Base-by-base conservation (phyloP, 2,888 invertebrate genomes). In the Adela reaumurella region DNA sequence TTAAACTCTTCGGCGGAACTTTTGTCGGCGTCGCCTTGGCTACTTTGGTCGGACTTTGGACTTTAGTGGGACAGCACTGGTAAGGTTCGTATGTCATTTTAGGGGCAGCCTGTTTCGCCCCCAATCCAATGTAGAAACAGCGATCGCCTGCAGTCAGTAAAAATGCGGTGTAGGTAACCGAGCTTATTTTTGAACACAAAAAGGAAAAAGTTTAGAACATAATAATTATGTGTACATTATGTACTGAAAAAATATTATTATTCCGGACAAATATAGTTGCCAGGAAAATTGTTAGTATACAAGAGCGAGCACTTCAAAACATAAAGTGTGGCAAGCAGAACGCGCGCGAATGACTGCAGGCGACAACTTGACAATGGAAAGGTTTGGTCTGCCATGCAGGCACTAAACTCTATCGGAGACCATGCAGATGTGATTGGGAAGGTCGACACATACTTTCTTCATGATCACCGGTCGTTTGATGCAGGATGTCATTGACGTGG, bases 41-140 rank as follows among this genome's bases (percentile, higher is more conserved):
- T 73, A 89, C 84, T 84, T 89, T 90, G 62, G 88, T 88, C 67
- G 86, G 84, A 71, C 85, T 87, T 70, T 84, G 84, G 73, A 88
- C 85, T 84, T 89, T 89, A 74, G 88, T 88, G 74, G 92, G 92
- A 84, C 92, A 93, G 87, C 92, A 92, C 83, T 92, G 92, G 86
- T 90, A 93, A 71, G 92, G 90, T 86, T 89, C 89, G 82, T 89
- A 91, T 78, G 89, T 85, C 79, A 83, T 81, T 79, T 84, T 84
- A 74, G 87, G 86, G 74, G 86, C 82, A 68, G 84, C 84, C 76
- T 82, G 84, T 83, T 89, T 89, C 82, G 90, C 90, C 82, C 91
- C 92, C 87, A 93, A 87, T 84, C 92, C 93, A 85, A 93, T 90
- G 90, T 91, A 91, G 91, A 93, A 92, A 88, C 93, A 93, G 87